A percentile compares a stretch with the other conserved stretches of the same genome.
Conservation (phyloP, 35 echinoderm and acorn worm species). For the Acanthaster planci region DNA sequence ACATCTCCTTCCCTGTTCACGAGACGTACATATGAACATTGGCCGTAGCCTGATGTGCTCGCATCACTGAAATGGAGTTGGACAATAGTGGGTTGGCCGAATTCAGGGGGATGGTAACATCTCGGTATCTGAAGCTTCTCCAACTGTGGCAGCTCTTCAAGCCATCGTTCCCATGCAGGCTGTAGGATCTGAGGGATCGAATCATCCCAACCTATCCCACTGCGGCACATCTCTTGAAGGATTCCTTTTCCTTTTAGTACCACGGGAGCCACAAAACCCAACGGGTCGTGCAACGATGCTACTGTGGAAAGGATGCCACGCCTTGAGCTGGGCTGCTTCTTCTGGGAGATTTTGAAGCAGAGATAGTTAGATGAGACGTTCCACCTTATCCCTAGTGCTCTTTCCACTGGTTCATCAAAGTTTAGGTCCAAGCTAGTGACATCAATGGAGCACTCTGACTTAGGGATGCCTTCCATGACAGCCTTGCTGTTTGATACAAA, state of each 20-base stretch:
- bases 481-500: slow-evolving; percentile 38
- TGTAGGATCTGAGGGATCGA: background rate
- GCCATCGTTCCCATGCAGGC: slow-evolving; percentile 45
- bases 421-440: slow-evolving; percentile 49
- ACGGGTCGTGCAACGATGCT: slow-evolving; percentile 58
- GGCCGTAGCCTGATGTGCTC: slow-evolving; percentile 42
- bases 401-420: slow-evolving; percentile 33
- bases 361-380: slow-evolving; percentile 48
- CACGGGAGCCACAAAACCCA: slow-evolving; percentile 51
- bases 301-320: slow-evolving; percentile 58
- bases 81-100: slow-evolving; percentile 27
- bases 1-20: slow-evolving; percentile 35
- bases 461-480: slow-evolving; percentile 35
- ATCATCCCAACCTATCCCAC: slow-evolving; percentile 58
- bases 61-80: slow-evolving; percentile 62
- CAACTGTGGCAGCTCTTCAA: slow-evolving; percentile 12
- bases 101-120: slow-evolving; percentile 50
- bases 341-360: slow-evolving; percentile 35
- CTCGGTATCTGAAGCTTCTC: slow-evolving; percentile 29
- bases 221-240: slow-evolving; percentile 52
- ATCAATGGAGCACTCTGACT: slow-evolving; percentile 31
- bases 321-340: slow-evolving; percentile 55
- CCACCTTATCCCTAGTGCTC: slow-evolving; percentile 49
- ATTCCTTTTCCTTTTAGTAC: slow-evolving; percentile 49
- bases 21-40: slow-evolving; percentile 48